Conservation (phyloP, 2,797 vertebrate genomes). For the Enteromius thamalakanensis region DNA sequence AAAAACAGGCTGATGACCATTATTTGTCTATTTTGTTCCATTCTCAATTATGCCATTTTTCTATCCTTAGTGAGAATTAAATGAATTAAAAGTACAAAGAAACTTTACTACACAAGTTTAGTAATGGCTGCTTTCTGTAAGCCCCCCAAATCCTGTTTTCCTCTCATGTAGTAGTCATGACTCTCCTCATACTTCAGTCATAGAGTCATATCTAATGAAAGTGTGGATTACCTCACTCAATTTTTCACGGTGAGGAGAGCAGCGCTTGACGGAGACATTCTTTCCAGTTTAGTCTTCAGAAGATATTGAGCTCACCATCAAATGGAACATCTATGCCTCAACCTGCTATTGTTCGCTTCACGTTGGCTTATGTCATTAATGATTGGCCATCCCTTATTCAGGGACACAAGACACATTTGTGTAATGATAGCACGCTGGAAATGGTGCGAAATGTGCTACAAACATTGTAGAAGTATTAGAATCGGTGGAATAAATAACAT, state of each 20-base stretch:
- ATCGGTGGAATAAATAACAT: neutral
- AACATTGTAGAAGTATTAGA: neutral
- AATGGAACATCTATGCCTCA: slow-evolving; percentile 31
- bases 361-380: neutral
- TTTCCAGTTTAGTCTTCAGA: slow-evolving; percentile 68
- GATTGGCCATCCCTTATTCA: neutral
- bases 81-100: neutral
- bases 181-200: slow-evolving; percentile 67
- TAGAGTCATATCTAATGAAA: slow-evolving; percentile 73
- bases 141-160: slow-evolving; percentile 55
- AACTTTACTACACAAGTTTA: slow-evolving; percentile 21
- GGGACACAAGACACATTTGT: too few relatives aligned
- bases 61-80: neutral
- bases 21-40: neutral
- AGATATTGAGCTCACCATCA: slow-evolving; percentile 62
- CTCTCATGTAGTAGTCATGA: slow-evolving; percentile 65
- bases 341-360: slow-evolving; percentile 14
- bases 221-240: slow-evolving; percentile 70
- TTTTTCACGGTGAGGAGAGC: slow-evolving; percentile 65
- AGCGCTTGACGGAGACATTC: slow-evolving; percentile 67
- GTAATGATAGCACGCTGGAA: neutral
- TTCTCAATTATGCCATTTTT: neutral
- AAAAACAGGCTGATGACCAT: slow-evolving; percentile 36
- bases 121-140: slow-evolving; percentile 35
- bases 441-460: too few relatives aligned